These are phyloP conservation scores for Ivindomyrus marchei DNA, from an alignment of 2,113 vertebrate species.

Conservation along the genomic window DNA sequence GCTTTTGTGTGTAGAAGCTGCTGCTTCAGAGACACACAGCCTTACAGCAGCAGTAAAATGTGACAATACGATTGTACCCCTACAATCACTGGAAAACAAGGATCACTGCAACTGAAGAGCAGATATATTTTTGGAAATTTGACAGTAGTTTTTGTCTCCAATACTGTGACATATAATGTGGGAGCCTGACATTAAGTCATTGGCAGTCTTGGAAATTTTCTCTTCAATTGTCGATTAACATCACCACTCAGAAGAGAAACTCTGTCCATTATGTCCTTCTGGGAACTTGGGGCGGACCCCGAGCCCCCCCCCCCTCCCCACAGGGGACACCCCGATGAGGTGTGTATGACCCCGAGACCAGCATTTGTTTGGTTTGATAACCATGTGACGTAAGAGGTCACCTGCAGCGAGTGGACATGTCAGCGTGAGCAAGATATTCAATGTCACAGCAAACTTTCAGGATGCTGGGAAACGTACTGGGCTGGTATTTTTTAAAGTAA, in stretches of 20 bases:
- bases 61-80: not conserved
- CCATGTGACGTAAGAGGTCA: not conserved
- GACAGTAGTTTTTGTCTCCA: not conserved
- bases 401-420: not conserved
- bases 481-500: not conserved
- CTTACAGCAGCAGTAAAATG: not conserved
- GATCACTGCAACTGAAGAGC: not conserved
- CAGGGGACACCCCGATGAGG: not conserved
- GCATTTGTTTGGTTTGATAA: not conserved
- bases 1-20: not conserved
- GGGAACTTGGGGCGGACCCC: not conserved
- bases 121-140: not conserved
- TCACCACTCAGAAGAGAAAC: not conserved
- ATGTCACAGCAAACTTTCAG: not conserved
- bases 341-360: not conserved
- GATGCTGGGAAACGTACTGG: not conserved
- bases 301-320: not conserved
- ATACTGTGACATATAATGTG: not conserved
- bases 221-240: not conserved
- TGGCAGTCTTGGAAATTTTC: not conserved
- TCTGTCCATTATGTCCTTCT: not conserved
- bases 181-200: not conserved
- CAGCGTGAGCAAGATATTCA: not conserved
- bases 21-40: not conserved
- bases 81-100: not conserved